Base-by-base conservation (phyloP, 1,140 invertebrate genomes). In the Chlorops oryzae region DNA sequence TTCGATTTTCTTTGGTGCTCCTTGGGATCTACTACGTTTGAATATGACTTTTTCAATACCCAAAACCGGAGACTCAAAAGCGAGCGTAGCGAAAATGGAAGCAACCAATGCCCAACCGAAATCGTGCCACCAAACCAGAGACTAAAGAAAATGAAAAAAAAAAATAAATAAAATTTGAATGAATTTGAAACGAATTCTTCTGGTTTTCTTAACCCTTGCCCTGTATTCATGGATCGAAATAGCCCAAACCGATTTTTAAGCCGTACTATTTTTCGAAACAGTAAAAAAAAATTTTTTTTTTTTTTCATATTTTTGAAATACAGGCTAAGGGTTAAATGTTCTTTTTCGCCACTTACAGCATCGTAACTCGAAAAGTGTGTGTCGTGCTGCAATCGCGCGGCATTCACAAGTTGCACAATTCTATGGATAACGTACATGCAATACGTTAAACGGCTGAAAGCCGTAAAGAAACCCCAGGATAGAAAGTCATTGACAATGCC, bases 381-480 rank as follows among this genome's bases (percentile, higher is more conserved):
- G 32, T 53, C 51, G 24, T 38, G 39, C 38, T 52, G 50, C 3
- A 56, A 39, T 15, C 54, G 50, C 3, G 37, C 54, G 45, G 28
- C 54, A 40, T 65, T 63, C 6, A 70, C 66, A 32, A 65, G 57
- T 54, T 70, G 63, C 5, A 67, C 67, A 41, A 70, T 70, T 54
- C 65, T 59, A 60, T 87, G 85, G 6, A 84, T 78, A 23, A 87
- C 75, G 63, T 85, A 87, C 40, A 84, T 83, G 48, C 81, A 82
- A 62, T 83, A 87, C n/a, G 81, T 81, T 43, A 87, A 68, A 53
- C 82, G 75, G 47, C 81, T 80, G 32, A 87, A 72, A 17, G 82
- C 80, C 3, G 80, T 77, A 44, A 84, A 77, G 55, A 79, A 77
- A 59, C 78, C 74, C 81, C 81, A 84, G 2, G 77, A 79, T 18